Conservation (phyloP, 2,113 vertebrate genomes). For the Lichenostomus cassidix region DNA sequence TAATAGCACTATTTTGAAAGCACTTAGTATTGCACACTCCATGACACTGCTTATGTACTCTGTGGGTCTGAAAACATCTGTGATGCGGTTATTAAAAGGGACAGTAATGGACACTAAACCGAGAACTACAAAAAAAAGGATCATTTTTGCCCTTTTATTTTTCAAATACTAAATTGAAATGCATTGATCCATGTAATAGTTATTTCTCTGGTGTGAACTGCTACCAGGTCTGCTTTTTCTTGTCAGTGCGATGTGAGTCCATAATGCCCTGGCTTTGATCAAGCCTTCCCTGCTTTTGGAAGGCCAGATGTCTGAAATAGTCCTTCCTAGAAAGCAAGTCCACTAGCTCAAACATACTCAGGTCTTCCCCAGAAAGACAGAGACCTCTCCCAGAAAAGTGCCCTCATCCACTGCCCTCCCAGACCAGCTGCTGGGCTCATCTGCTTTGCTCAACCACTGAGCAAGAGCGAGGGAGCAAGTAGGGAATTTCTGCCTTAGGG, state of each 20-base stretch:
- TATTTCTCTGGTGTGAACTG: background rate
- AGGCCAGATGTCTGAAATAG: background rate
- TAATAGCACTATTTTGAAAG: background rate
- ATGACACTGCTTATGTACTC: background rate
- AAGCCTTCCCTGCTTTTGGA: background rate
- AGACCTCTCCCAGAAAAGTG: background rate
- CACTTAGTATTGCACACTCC: background rate
- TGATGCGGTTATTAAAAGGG: background rate
- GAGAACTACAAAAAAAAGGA: background rate
- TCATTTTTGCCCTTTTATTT: background rate
- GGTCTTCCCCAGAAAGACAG: background rate
- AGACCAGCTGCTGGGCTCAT: fast-evolving
- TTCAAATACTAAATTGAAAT: background rate
- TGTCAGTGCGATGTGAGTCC: background rate
- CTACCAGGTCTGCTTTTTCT: background rate
- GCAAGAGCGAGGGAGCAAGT: fast-evolving
- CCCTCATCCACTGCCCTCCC: background rate
- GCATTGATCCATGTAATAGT: background rate
- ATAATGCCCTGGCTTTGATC: background rate
- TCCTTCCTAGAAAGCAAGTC: background rate
- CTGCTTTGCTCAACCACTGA: background rate
- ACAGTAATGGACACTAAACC: background rate
- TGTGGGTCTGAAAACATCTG: background rate
- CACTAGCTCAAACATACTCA: background rate
- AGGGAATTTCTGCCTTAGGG: background rate